phyloP scores from a whole-genome alignment of 2,113 vertebrate species.

The Gymnarchus niloticus region DNA sequence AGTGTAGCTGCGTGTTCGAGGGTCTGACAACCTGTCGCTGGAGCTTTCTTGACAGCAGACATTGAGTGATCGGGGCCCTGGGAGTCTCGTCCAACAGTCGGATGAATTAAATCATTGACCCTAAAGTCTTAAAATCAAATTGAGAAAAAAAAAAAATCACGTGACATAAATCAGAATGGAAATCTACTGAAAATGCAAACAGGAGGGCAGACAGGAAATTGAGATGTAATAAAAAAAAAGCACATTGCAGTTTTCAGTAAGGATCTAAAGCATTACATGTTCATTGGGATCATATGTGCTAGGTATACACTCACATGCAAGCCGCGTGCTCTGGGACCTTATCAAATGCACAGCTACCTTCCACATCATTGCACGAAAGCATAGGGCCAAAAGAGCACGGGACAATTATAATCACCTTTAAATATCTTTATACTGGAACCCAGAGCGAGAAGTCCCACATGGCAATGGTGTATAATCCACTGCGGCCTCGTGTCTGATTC shows the following conservation, averaged over 20 bases:
- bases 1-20: background rate
- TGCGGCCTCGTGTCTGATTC: too few species aligned
- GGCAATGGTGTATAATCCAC: background rate
- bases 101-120: background rate
- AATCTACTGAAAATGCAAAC: conserved; percentile 15
- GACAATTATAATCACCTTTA: background rate
- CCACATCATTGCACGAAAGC: background rate
- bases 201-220: background rate
- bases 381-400: background rate
- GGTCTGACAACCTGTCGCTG: background rate
- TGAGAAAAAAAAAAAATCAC: background rate
- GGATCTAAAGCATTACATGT: conserved; percentile 14
- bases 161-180: conserved; percentile 2
- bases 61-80: background rate
- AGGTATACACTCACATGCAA: background rate
- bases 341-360: background rate
- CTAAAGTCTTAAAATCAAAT: conserved; percentile 1
- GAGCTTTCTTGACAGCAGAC: background rate
- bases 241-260: conserved; percentile 5
- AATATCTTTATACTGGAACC: background rate
- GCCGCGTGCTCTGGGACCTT: background rate
- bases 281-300: background rate
- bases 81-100: background rate
- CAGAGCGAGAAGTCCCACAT: background rate
- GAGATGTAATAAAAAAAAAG: background rate